Evolutionary conservation across 2,797 vertebrate species (phyloP), one percentile per base, ranked within the genome.

Genomic region (Sparidentex hasta): DNA sequence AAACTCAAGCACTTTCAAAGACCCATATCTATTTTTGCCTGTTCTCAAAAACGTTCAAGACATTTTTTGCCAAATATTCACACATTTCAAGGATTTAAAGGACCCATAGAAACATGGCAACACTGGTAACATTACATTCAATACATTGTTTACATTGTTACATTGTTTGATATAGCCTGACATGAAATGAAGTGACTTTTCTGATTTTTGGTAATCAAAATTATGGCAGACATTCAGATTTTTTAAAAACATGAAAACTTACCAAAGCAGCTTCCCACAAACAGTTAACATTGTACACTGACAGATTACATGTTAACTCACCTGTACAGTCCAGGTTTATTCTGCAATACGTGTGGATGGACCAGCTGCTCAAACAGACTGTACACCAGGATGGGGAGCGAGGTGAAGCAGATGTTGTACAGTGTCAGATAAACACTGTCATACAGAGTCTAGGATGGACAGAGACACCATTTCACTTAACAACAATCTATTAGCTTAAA

Each of bases 321-420:
- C 98, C 97, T 96, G 95, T 99, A 99, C 79, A 99, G 96, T 51
- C 93, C 93, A 56, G 98, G 98, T 90, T 99, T 98, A 83, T 87
- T 98, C 92, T 98, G 98, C 71, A 99, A 93, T 17, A 98, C 88
- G 68, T 98, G 97, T 41, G 98, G 98, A 85, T 99, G 97, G 87
- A 99, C 96, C 88, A 98, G 97, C 94, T 99, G 98, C 88, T 99
- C 98, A 96, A 99, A 97, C 75, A 99, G 96, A 94, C 98, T 99
- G 93, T 98, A 99, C 81, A 98, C 96, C 90, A 99, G 97, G 92
- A 99, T 96, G 95, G 98, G 98, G 93, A 99, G 92, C 69, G 98
- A 99, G 87, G 98, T 99, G 95, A 99, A 99, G 96, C 98, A 99
- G 95, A 99, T 99, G 95, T 99, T 99, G 96, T 99, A 99, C 88